Evolutionary conservation across 2,888 invertebrate species (phyloP), one percentile per base, ranked within the genome.

Genomic region (Amblyjoppa proteus): DNA sequence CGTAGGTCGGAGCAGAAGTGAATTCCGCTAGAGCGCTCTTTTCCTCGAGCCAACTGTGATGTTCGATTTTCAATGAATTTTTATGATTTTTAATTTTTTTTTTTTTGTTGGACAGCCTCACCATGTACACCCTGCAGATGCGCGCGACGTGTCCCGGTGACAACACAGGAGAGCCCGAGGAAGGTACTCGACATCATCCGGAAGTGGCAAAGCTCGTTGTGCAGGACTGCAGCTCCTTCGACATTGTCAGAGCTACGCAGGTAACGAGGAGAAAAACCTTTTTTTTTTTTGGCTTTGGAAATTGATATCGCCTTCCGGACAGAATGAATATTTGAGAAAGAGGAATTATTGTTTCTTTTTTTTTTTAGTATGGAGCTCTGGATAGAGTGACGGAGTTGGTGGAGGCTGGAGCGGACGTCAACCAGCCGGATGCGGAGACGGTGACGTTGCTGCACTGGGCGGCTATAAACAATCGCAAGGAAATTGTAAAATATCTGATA

Each of bases 371-470:
- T 95, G 99, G 99, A 0, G 97, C 98, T 6, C 96, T 98, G 92
- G 96, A 96, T 92, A 95, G 97, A 94, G 96, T 97, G 92, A 95
- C 97, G 89, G 98, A 99, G 94, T 95, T 99, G 45, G 96, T 99
- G 4, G 99, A 99, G 91, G 96, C 97, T 56, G 99, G 99, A 1
- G 97, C 97, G 95, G 98, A 99, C 95, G 98, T 99, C 16, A 99
- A 99, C 94, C 97, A 97, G 92, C 97, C 98, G 68, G 99, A 99
- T 94, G 96, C 96, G 88, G 99, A 99, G 94, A 99, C 98, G 71
- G 99, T 99, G 79, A 99, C 99, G 2, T 95, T 99, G 74, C 95
- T 99, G n/a, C 99, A 99, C 94, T 99, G 99, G 99, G 99, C 99
- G 53, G 97, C 99, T 25, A 99, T 99, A 92, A 99, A 99, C 94